Base-by-base conservation (phyloP, 1,140 invertebrate species). In the Muscidifurax raptorellus region DNA sequence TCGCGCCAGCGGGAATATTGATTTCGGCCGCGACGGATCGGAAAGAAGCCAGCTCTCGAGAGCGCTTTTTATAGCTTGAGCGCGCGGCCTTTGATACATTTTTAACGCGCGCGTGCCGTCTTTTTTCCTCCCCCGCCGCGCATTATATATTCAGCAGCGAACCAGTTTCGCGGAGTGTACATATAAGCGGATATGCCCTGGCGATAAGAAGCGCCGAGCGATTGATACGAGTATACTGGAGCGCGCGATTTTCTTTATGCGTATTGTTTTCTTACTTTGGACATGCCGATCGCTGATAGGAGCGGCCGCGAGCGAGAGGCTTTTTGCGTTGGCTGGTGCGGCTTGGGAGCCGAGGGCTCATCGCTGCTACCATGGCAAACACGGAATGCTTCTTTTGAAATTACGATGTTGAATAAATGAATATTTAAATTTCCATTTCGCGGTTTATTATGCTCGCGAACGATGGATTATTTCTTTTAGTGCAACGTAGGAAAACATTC, bases 61-160 rank as follows among this genome's bases (percentile, higher is more conserved):
- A 25, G 44, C 9, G 36, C 71, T 81, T 81, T 74, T 81, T 81
- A 47, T 10, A 80, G 40, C 32, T 18, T n/a, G 77, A 40, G 32
- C 40, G 80, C 40, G 80, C 52, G 32, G 74, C 52, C 59, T 83
- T 83, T 78, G 82, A 83, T 83, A 71, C 69, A 83, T 83, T 83
- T 83, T 83, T 77, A 69, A 7, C 67, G 59, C 69, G 18, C 27
- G 59, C 69, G 18, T 18, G n/a, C 2, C 44, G 52, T 22, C 6
- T 71, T 72, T 72, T 80, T 80, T 32, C 79, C 79, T 72, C 79
- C 66, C 67, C 66, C 66, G 66, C 79, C 67, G 3, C 30, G 59
- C 74, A 66, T 77, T 83, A 67, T 36, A 27, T 75, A 82, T 82
- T 74, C 71, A 75, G 71, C 27, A 27, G 69, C 67, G 25, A 74